phyloP scores from a whole-genome alignment of 1,140 invertebrate genomes.

The Drosophila mayri region DNA sequence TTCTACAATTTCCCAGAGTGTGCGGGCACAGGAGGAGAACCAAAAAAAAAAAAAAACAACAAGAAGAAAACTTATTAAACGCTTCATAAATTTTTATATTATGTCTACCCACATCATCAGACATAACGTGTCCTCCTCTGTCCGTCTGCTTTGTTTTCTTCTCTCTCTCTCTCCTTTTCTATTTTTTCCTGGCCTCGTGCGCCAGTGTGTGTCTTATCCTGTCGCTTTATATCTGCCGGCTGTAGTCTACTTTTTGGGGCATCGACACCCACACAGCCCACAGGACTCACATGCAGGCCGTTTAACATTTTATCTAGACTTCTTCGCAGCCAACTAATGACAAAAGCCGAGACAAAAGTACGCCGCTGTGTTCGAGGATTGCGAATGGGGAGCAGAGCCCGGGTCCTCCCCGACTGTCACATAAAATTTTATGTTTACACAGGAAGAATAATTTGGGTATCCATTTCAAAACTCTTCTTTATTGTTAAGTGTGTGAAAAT shows the following conservation, averaged over 20 bases:
- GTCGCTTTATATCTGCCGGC: conserved; percentile 72
- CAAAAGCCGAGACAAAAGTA: conserved; percentile 79
- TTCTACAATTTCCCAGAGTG: conserved; percentile 41
- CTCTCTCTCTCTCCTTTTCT: conserved; percentile 2
- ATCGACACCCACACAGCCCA: conserved; percentile 23
- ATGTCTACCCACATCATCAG: conserved; percentile 83
- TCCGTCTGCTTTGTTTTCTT: conserved; percentile 32
- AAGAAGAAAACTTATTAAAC: conserved; percentile 83
- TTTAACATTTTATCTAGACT: conserved; percentile 81
- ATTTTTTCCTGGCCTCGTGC: conserved; percentile 9
- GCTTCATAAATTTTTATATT: conserved; percentile 84
- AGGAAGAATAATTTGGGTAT: not conserved
- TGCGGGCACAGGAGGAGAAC: conserved; percentile 3
- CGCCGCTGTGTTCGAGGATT: conserved; percentile 49
- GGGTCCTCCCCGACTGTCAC: conserved; percentile 53
- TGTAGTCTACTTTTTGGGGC: conserved; percentile 76
- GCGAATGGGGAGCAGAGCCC: conserved; percentile 31
- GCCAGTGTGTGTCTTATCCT: conserved; percentile 65
- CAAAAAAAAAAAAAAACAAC: conserved; percentile 19
- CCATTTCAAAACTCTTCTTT: not conserved
- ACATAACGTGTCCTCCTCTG: conserved; percentile 69
- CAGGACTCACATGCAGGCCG: conserved; percentile 68
- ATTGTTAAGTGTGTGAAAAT: not conserved
- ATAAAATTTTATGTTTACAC: conserved; percentile 78
- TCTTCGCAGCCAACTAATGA: conserved; percentile 75